Conservation (phyloP, 2,888 invertebrate species). For the Laothoe populi region DNA sequence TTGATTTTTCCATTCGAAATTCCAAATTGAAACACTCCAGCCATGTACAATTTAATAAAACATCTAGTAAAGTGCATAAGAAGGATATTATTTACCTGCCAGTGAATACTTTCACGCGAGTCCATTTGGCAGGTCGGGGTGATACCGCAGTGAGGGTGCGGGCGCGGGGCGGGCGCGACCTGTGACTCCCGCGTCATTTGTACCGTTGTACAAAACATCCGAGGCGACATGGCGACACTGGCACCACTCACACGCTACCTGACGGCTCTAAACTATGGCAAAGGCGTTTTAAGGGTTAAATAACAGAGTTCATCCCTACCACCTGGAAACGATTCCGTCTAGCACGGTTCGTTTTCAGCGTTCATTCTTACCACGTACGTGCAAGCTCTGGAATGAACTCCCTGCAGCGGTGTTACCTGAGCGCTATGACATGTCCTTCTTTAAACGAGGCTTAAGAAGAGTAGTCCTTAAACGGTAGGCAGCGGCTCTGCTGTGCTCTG, state of each 20-base stretch:
- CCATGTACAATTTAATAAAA: slow-evolving; percentile 13
- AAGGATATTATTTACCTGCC: slow-evolving; percentile 6
- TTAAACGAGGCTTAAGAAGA: too few relatives aligned
- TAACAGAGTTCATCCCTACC: too few relatives aligned
- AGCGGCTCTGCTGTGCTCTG: too few relatives aligned
- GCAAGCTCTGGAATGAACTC: too few relatives aligned
- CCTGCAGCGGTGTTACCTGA: too few relatives aligned
- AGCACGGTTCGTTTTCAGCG: too few relatives aligned
- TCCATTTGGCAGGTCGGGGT: slow-evolving; percentile 35
- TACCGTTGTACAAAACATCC: slow-evolving; percentile 23
- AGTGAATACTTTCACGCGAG: slow-evolving; percentile 20
- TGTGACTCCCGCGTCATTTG: slow-evolving; percentile 20
- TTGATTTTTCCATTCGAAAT: not conserved
- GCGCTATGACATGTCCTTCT: too few relatives aligned
- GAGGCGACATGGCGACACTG: slow-evolving; percentile 4
- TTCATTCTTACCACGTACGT: too few relatives aligned
- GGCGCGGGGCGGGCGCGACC: not conserved
- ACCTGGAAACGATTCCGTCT: too few relatives aligned
- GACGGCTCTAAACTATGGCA: not conserved
- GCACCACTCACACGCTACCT: slow-evolving; percentile 25
- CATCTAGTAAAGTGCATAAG: slow-evolving; percentile 18
- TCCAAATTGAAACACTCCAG: not conserved
- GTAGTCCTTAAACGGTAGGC: too few relatives aligned
- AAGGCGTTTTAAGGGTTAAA: not conserved
- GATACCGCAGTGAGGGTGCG: not conserved